A percentile compares a stretch with the other conserved stretches of the same genome.
Conservation (phyloP, 2,888 invertebrate genomes). For the Aleiodes leptofemur region DNA sequence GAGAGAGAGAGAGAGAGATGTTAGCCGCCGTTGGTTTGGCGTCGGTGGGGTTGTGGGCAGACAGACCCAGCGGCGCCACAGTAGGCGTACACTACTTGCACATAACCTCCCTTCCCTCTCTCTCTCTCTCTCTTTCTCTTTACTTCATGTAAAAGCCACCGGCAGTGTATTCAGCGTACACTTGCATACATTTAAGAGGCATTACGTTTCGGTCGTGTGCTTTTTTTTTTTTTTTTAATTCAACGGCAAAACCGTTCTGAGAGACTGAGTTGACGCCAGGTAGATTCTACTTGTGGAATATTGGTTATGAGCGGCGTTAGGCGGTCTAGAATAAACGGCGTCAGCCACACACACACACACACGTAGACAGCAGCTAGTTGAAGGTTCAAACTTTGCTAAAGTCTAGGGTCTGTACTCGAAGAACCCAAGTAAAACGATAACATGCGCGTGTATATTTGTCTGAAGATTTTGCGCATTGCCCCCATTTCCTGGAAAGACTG, state of each 20-base stretch:
- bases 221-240: slow-evolving; percentile 1
- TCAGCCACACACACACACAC: too few relatives aligned
- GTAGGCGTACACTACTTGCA: slow-evolving; percentile 20
- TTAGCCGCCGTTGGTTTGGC: slow-evolving; percentile 34
- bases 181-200: slow-evolving; percentile 20
- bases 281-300: too few relatives aligned
- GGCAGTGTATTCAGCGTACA: slow-evolving; percentile 6
- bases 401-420: background rate
- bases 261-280: too few relatives aligned
- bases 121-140: too few relatives aligned
- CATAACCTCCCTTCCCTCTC: slow-evolving; percentile 1
- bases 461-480: slow-evolving; percentile 22
- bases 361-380: background rate
- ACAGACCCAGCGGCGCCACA: slow-evolving; percentile 44
- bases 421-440: background rate
- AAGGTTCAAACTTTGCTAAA: slow-evolving; percentile 21
- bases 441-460: slow-evolving; percentile 2
- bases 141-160: slow-evolving; percentile 5
- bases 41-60: slow-evolving; percentile 35
- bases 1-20: slow-evolving; percentile 1
- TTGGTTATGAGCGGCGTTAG: too few relatives aligned
- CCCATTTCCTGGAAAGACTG: slow-evolving; percentile 38
- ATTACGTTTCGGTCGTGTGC: slow-evolving; percentile 8
- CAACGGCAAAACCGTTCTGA: background rate
- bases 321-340: too few relatives aligned